These are phyloP conservation scores for Tenebrio molitor DNA, from an alignment of 1,140 invertebrate genomes.

Conservation along the genomic window DNA sequence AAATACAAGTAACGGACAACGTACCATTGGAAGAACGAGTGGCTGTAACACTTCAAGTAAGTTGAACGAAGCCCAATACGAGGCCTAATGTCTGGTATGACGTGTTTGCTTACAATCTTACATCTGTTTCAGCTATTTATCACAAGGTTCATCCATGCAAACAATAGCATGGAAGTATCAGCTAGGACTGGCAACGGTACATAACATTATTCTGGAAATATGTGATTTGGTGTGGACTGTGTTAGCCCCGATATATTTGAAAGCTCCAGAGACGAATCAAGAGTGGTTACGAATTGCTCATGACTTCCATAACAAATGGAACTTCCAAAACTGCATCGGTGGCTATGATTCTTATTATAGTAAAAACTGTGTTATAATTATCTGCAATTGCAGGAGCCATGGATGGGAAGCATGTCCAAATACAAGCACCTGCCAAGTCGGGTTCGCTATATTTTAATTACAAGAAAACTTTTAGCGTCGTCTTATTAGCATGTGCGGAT, in stretches of 20 bases:
- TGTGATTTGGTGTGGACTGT: background rate
- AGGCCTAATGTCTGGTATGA: too few relatives aligned
- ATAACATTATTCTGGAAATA: background rate
- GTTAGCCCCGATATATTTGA: background rate
- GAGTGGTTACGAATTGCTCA: slow-evolving; percentile 43
- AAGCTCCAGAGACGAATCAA: background rate
- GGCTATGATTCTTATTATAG: too few relatives aligned
- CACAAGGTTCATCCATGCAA: background rate
- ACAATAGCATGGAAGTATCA: background rate
- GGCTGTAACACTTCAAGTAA: too few relatives aligned
- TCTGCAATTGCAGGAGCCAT: too few relatives aligned
- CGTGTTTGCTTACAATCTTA: too few relatives aligned
- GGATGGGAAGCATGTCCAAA: slow-evolving; percentile 52
- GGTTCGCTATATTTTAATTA: slow-evolving; percentile 62
- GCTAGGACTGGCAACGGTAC: background rate
- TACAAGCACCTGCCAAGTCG: slow-evolving; percentile 40
- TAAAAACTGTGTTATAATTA: too few relatives aligned
- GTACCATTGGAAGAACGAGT: too few relatives aligned
- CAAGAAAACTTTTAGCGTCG: slow-evolving; percentile 65
- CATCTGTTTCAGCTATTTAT: background rate
- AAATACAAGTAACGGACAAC: too few relatives aligned
- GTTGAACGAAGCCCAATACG: too few relatives aligned
- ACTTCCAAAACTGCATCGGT: slow-evolving; percentile 51
- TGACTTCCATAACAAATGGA: slow-evolving; percentile 49
- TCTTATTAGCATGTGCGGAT: slow-evolving; percentile 66